A percentile compares a stretch with the other conserved stretches of the same genome.
phyloP scores from a whole-genome alignment of 2,113 vertebrate genomes.

The Oryzias celebensis region DNA sequence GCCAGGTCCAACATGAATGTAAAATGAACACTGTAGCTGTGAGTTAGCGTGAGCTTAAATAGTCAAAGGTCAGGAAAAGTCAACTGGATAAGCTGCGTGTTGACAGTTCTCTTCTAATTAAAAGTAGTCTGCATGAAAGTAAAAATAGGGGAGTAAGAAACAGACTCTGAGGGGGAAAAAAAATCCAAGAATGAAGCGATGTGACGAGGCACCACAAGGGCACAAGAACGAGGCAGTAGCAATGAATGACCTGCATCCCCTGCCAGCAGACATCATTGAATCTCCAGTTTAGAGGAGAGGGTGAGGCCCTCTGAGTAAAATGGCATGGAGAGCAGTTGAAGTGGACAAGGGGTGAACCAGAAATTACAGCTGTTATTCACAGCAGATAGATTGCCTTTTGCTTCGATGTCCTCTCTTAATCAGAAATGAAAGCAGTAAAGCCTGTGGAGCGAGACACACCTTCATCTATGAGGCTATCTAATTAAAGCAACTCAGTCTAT shows the following conservation, averaged over 20 bases:
- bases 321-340: constrained; percentile 7
- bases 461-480: constrained; percentile 72
- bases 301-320: constrained; percentile 11
- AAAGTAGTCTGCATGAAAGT: constrained; percentile 24
- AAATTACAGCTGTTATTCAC: constrained; percentile 22
- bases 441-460: constrained; percentile 32
- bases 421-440: constrained; percentile 10
- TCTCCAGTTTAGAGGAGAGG: constrained; percentile 10
- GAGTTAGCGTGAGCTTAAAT: constrained; percentile 22
- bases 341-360: neutral
- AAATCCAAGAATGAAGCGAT: constrained; percentile 34
- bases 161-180: neutral
- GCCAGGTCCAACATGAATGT: constrained; percentile 29
- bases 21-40: neutral
- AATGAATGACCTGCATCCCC: constrained; percentile 16
- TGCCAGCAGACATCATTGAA: constrained; percentile 38
- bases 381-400: constrained; percentile 20
- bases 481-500: constrained; percentile 66
- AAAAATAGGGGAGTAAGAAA: constrained; percentile 16
- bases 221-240: constrained; percentile 18
- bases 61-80: constrained; percentile 30
- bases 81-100: constrained; percentile 17
- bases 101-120: constrained; percentile 59
- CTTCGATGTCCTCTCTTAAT: constrained; percentile 33
- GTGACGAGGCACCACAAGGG: constrained; percentile 32